Base-by-base conservation (phyloP, 2,113 vertebrate species). In the Scatophagus argus region DNA sequence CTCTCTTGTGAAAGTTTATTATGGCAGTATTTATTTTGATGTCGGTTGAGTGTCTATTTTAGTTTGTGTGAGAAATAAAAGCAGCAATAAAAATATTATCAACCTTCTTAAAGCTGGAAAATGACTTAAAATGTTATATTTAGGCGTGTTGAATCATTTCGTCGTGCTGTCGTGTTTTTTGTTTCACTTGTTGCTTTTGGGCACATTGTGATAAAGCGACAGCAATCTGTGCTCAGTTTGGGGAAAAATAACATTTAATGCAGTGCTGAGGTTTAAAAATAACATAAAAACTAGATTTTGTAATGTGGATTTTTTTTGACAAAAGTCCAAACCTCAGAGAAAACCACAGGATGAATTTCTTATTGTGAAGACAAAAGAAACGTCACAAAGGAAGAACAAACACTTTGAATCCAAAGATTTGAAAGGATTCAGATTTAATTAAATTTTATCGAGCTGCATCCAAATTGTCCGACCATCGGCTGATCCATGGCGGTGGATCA, bases 1-100 rank as follows among this genome's bases (percentile, higher is more conserved):
- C 46, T 51, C 31, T 62, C 70, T 62, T 17, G 70, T 52, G 70
- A 62, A 62, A 74, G 44, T 62, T 62, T 62, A 73, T 62, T 10
- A 62, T 5, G 2, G 59, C 36, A 1, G 36, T 23, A n/a, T 74
- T 72, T 23, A 17, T 31, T 41, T 8, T 31, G 31, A 38, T 23
- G 62, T 5, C 8, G 56, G 19, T 39, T 23, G 34, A 8, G 34
- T 56, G 4, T 31, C 19, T 34, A 12, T 17, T n/a, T 32, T 1
- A 46, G 21, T 31, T 16, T 55, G 16, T 31, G 21, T 56, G 54
- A 70, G 43, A 59, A 32, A 41, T 41, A 43, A 69, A 25, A 49
- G 31, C 31, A 13, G 6, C 41, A 46, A 46, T 58, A 17, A 56
- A 70, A 46, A 14, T 34, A 58, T 27, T 12, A 27, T 52, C n/a